Conservation (phyloP, 1,140 invertebrate genomes). For the Geopemphigus sp. region DNA sequence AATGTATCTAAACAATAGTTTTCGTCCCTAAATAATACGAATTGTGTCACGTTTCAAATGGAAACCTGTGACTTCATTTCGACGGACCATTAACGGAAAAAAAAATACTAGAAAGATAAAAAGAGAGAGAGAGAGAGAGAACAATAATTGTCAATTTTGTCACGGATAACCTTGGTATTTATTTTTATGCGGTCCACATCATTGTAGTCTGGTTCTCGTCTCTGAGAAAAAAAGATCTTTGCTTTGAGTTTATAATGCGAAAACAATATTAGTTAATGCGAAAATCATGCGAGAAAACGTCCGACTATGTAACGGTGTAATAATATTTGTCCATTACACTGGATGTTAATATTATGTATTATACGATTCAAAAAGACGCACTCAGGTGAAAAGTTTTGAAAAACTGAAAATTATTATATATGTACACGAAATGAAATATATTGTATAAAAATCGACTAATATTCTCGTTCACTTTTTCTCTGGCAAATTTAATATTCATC, state of each 20-base stretch:
- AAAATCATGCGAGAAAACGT: conserved; percentile 41
- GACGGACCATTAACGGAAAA: conserved; percentile 15
- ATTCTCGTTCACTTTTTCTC: not conserved
- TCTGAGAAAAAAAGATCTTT: conserved; percentile 25
- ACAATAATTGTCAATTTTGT: conserved; percentile 48
- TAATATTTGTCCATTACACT: conserved; percentile 10
- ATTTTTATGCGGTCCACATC: conserved; percentile 45
- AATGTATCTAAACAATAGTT: conserved; percentile 12
- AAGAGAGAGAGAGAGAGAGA: conserved; percentile 15
- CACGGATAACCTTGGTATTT: conserved; percentile 48
- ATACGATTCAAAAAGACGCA: not conserved
- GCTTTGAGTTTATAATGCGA: conserved; percentile 1
- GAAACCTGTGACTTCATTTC: conserved; percentile 44
- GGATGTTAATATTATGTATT: not conserved
- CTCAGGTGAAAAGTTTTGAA: not conserved
- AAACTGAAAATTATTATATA: not conserved
- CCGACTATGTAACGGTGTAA: conserved; percentile 18
- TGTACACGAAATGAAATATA: not conserved
- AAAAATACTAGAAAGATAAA: not conserved
- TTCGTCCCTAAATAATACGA: conserved; percentile 23
- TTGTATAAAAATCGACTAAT: not conserved
- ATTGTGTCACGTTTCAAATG: conserved; percentile 45
- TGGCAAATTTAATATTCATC: too few species aligned
- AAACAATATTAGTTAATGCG: conserved; percentile 40
- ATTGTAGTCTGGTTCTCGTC: conserved; percentile 43